phyloP scores from a whole-genome alignment of 53 echinoderm and acorn worm genomes.

The Apostichopus leukothele region DNA sequence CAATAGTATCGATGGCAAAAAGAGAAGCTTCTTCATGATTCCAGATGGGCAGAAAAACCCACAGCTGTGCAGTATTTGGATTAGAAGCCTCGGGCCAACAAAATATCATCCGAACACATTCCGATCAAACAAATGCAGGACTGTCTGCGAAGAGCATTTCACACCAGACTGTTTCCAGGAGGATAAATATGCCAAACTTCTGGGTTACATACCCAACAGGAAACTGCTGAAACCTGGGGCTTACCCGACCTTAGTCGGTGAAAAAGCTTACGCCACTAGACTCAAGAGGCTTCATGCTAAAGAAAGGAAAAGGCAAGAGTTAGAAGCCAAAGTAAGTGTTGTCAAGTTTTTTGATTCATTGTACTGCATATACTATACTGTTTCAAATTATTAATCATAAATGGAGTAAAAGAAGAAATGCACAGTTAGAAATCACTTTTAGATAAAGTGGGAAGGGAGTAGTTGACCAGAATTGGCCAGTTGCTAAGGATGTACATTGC shows the following conservation, averaged over 20 bases:
- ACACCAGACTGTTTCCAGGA: neutral
- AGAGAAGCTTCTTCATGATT: slow-evolving; percentile 11
- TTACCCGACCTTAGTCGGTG: neutral
- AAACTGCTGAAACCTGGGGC: neutral
- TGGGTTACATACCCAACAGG: neutral
- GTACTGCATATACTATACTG: no score
- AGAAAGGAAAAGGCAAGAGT: neutral
- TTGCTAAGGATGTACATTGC: no score
- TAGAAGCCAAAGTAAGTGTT: neutral
- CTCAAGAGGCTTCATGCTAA: neutral
- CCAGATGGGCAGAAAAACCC: neutral
- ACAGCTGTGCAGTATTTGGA: slow-evolving; percentile 6
- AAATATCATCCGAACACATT: neutral
- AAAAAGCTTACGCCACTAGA: neutral
- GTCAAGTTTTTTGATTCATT: no score
- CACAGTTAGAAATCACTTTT: no score
- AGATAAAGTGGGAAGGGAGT: no score
- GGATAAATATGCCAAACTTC: neutral
- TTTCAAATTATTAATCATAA: no score
- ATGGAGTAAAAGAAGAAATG: no score
- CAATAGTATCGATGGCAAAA: neutral
- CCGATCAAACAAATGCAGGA: neutral
- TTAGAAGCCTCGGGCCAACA: neutral
- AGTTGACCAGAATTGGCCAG: no score
- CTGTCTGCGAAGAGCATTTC: neutral